These are phyloP conservation scores for Hetaerina titia DNA, from an alignment of 2,888 invertebrate species.

Conservation along the genomic window DNA sequence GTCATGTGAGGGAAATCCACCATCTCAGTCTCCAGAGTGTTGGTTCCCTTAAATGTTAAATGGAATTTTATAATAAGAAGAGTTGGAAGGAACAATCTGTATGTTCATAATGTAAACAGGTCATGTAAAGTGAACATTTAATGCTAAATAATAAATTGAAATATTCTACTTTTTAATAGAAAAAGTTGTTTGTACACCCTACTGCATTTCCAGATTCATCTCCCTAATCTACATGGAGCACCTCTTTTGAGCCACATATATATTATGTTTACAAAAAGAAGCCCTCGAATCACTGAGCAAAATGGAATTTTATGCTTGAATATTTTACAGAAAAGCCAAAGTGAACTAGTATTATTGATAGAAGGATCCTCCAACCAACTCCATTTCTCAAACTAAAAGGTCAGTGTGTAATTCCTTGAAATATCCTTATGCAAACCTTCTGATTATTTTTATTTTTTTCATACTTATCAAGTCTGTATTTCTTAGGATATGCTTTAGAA, in stretches of 20 bases:
- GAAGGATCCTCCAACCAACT: no score
- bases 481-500: no score
- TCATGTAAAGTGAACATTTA: constrained; percentile 49
- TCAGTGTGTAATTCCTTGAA: neutral
- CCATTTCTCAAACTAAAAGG: no score
- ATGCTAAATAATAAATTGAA: constrained; percentile 55
- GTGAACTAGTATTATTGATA: no score
- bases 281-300: no score
- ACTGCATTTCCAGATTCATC: neutral
- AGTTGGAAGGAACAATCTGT: constrained; percentile 25
- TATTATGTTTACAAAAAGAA: no score
- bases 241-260: no score
- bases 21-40: neutral
- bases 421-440: neutral
- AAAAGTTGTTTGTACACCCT: constrained; percentile 18
- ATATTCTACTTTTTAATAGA: constrained; percentile 45
- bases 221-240: neutral
- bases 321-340: no score
- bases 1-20: neutral
- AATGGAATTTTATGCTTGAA: no score
- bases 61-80: constrained; percentile 53
- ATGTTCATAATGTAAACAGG: constrained; percentile 59
- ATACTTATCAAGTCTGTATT: neutral
- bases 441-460: neutral
- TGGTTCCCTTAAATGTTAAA: constrained; percentile 41